These are phyloP conservation scores for Esox niger DNA, from an alignment of 2,113 vertebrate species.

Conservation along the genomic window DNA sequence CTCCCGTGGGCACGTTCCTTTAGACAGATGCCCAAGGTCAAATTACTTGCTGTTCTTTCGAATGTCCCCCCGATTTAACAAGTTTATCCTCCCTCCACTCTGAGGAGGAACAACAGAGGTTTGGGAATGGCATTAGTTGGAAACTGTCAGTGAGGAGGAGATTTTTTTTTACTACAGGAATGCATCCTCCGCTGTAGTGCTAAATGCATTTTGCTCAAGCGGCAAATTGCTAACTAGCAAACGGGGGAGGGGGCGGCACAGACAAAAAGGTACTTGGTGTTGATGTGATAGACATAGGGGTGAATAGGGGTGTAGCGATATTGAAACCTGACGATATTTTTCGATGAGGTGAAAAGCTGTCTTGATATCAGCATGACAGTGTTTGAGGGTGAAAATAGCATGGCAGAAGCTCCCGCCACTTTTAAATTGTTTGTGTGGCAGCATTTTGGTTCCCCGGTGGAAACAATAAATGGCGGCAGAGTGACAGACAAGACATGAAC, in stretches of 20 bases:
- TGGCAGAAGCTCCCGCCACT: no score
- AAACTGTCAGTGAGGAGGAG: slow-evolving; percentile 38
- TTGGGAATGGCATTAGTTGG: slow-evolving; percentile 43
- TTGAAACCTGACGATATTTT: no score
- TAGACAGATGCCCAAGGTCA: slow-evolving; percentile 40
- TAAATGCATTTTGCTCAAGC: slow-evolving; percentile 49
- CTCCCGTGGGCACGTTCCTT: slow-evolving; percentile 28
- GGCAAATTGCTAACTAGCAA: slow-evolving; percentile 19
- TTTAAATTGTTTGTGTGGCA: no score
- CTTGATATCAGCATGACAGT: slow-evolving; percentile 15
- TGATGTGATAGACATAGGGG: no score
- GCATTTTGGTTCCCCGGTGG: no score
- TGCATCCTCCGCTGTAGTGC: slow-evolving; percentile 39
- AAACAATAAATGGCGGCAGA: no score
- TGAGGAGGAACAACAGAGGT: slow-evolving; percentile 27
- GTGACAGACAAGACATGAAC: no score
- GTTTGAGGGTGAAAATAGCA: no score
- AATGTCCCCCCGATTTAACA: slow-evolving; percentile 39
- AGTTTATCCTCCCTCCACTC: slow-evolving; percentile 21
- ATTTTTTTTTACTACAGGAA: slow-evolving; percentile 37
- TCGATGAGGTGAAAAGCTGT: slow-evolving; percentile 17
- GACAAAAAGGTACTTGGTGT: no score
- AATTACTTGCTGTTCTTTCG: background rate
- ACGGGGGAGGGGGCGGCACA: background rate
- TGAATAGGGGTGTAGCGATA: no score